Base-by-base conservation (phyloP, 2,113 vertebrate genomes). In the Trichomycterus rosablanca region DNA sequence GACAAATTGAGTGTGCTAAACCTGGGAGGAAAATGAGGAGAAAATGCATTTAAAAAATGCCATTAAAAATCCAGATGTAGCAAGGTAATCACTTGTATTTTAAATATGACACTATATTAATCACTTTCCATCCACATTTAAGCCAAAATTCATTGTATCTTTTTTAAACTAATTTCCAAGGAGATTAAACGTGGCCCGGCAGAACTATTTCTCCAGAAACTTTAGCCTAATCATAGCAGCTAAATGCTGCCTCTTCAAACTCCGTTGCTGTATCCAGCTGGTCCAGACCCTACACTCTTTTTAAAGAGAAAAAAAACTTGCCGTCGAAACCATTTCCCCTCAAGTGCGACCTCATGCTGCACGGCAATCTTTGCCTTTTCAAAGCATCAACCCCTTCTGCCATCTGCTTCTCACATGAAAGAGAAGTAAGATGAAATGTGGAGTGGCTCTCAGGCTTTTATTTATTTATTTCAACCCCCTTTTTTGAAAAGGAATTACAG, bases 321-420 rank as follows among this genome's bases (percentile, higher is more conserved):
- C 26, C 44, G 55, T 60, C 56, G 10, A 49, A 60, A 70, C 58
- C 32, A 43, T 50, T 66, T 55, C 56, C 43, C 49, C 43, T 42
- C 48, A 56, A 60, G 55, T 50, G 61, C 35, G 52, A 35, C 50
- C 49, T 60, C 56, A 55, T 18, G 19, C 55, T 50, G 68, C 50
- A 54, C 45, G 3, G 57, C 56, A 55, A 60, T 60, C 56, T 66
- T 66, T 35, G 16, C n/a, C 52, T 66, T n/a, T 66, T 71, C 51
- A 71, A 58, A 71, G 63, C 22, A 23, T 43, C 51, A 23, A 57
- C 59, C 57, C 51, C 69, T 66, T 66, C 57, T 1, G 20, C 44
- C 56, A 61, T 71, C 63, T 66, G 68, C 57, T 71, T 43, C 63
- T 62, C 51, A 57, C 63, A 71, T 71, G 52, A 71, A 66, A 57